Evolutionary conservation across 2,113 vertebrate genomes (phyloP).

Genomic region (Chloroceryle aenea): DNA sequence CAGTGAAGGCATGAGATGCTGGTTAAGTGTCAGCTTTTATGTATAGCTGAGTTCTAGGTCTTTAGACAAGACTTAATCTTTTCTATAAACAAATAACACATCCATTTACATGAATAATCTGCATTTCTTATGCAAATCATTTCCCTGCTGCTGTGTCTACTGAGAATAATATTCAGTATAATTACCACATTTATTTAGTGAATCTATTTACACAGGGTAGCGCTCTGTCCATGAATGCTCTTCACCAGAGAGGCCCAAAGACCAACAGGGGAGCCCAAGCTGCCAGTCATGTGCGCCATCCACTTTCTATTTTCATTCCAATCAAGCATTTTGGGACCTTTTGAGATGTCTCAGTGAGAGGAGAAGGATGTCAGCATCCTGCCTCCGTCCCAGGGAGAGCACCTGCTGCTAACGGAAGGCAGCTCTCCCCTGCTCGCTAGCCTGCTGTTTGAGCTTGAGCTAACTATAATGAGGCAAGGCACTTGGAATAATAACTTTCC

Average conservation of each 20-base stretch:
- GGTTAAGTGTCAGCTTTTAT: not conserved
- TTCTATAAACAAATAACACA: constrained; percentile 69
- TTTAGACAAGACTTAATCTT: constrained; percentile 67
- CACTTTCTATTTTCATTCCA: not conserved
- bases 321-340: not conserved
- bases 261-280: constrained; percentile 33
- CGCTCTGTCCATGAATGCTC: constrained; percentile 10
- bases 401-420: constrained; percentile 49
- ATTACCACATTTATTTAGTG: constrained; percentile 69
- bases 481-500: constrained; percentile 66
- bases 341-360: not conserved
- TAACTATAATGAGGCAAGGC: constrained; percentile 65
- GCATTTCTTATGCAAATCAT: constrained; percentile 72
- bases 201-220: constrained; percentile 56
- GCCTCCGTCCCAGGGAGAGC: not conserved
- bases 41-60: constrained; percentile 34
- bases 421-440: not conserved
- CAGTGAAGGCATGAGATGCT: not conserved
- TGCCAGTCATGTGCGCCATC: not conserved
- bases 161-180: constrained; percentile 67
- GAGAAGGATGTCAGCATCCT: constrained; percentile 43
- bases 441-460: constrained; percentile 19
- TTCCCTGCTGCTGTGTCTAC: constrained; percentile 61
- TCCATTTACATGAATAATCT: constrained; percentile 71
- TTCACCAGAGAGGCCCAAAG: constrained; percentile 24